Conservation (phyloP, 23 tunicate genomes). For the Phallusia fumigata region DNA sequence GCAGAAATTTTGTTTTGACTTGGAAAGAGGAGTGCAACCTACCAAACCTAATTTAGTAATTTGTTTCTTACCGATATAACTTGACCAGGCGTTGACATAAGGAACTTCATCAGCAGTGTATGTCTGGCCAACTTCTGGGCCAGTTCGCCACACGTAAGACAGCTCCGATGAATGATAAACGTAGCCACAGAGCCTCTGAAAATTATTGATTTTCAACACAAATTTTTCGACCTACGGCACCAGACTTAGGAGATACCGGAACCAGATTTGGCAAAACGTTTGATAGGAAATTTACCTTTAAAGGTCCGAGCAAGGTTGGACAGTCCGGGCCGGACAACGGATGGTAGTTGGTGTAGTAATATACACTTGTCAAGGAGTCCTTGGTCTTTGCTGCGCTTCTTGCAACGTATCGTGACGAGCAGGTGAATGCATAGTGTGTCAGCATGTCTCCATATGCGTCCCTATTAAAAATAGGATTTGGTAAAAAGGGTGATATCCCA, state of each 20-base stretch:
- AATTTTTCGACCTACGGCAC: too few relatives aligned
- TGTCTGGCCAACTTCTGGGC: conserved; percentile 59
- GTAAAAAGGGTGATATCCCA: not conserved
- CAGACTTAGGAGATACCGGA: too few relatives aligned
- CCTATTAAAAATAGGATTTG: conserved; percentile 3
- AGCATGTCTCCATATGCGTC: conserved; percentile 68
- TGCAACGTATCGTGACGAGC: conserved; percentile 60
- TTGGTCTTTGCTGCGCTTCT: conserved; percentile 41
- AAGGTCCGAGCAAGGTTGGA: conserved; percentile 45
- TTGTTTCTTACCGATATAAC: conserved; percentile 39
- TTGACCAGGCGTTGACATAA: conserved; percentile 53
- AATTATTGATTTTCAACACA: not conserved
- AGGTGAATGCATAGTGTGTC: conserved; percentile 68
- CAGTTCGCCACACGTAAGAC: conserved; percentile 68
- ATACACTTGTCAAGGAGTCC: conserved; percentile 24
- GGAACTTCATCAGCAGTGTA: conserved; percentile 44
- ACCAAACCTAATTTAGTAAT: not conserved
- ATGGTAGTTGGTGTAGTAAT: conserved; percentile 65
- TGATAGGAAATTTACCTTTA: conserved; percentile 20
- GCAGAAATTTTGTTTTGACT: too few relatives aligned
- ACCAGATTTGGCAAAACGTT: too few relatives aligned
- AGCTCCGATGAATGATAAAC: conserved; percentile 66
- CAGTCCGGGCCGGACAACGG: conserved; percentile 64
- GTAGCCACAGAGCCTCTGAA: conserved; percentile 60
- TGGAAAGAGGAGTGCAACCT: not conserved